Conservation (phyloP, 2,113 vertebrate species). For the Silurus meridionalis region DNA sequence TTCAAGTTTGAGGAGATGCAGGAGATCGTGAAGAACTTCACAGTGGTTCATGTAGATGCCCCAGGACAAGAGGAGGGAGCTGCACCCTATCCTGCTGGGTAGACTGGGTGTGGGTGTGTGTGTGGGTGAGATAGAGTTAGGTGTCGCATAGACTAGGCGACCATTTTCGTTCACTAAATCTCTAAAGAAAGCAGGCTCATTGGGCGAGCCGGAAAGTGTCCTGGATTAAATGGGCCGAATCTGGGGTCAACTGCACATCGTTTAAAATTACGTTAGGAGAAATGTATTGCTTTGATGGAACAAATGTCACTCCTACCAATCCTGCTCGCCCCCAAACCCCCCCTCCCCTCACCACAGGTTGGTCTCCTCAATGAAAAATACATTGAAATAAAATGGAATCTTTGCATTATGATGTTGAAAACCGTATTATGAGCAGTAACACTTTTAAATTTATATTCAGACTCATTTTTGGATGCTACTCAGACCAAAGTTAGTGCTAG, state of each 20-base stretch:
- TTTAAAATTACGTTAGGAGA: not conserved
- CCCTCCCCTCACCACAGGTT: not conserved
- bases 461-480: not conserved
- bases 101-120: slow-evolving; percentile 20
- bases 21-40: slow-evolving; percentile 91
- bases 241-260: not conserved
- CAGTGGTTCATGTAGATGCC: slow-evolving; percentile 83
- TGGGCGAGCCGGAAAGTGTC: not conserved
- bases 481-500: too few relatives aligned
- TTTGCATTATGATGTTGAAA: not conserved
- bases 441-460: not conserved
- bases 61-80: slow-evolving; percentile 88
- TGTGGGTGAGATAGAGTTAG: not conserved
- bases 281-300: not conserved
- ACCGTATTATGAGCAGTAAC: not conserved
- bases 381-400: too few relatives aligned
- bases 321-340: not conserved
- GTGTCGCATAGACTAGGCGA: not conserved
- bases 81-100: slow-evolving; percentile 81
- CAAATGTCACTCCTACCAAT: not conserved
- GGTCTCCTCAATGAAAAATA: not conserved
- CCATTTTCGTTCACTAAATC: not conserved
- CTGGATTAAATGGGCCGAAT: not conserved
- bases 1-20: slow-evolving; percentile 90
- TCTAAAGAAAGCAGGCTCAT: not conserved